Percentiles rank a stretch among this genome's conserved stretches.
phyloP scores from a whole-genome alignment of 2,888 invertebrate genomes.

The Diaprepes abbreviatus region DNA sequence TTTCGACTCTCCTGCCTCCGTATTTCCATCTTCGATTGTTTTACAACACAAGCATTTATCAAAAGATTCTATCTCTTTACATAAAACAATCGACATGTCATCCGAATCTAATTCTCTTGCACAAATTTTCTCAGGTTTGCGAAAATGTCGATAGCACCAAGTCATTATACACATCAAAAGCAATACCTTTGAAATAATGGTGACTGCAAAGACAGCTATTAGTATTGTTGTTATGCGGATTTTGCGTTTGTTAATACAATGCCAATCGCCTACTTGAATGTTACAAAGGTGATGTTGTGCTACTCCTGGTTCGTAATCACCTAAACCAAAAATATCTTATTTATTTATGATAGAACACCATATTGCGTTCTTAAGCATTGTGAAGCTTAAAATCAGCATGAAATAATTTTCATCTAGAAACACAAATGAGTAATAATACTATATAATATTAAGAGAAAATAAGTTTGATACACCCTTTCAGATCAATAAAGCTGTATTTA shows the following conservation, averaged over 20 bases:
- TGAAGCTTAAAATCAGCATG: no score
- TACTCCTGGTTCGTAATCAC: constrained; percentile 61
- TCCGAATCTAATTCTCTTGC: constrained; percentile 44
- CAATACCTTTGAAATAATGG: constrained; percentile 57
- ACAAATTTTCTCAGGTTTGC: constrained; percentile 43
- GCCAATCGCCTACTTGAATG: constrained; percentile 63
- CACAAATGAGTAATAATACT: no score
- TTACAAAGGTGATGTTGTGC: constrained; percentile 68
- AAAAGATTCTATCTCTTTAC: constrained; percentile 40
- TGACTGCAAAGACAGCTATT: constrained; percentile 59
- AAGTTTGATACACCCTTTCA: no score
- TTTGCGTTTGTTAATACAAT: constrained; percentile 59
- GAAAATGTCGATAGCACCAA: constrained; percentile 58
- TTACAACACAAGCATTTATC: constrained; percentile 49
- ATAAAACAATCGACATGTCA: constrained; percentile 45
- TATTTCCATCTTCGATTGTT: not conserved
- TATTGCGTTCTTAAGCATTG: no score
- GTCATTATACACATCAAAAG: constrained; percentile 59
- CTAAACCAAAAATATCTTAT: constrained; percentile 15
- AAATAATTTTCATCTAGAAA: no score
- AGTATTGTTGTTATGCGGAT: constrained; percentile 61
- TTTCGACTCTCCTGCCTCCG: constrained; percentile 18
- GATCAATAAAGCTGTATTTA: no score
- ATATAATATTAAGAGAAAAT: no score
- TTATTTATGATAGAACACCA: no score